These are phyloP conservation scores for Micrasema longulum DNA, from an alignment of 1,140 invertebrate species.

Conservation along the genomic window DNA sequence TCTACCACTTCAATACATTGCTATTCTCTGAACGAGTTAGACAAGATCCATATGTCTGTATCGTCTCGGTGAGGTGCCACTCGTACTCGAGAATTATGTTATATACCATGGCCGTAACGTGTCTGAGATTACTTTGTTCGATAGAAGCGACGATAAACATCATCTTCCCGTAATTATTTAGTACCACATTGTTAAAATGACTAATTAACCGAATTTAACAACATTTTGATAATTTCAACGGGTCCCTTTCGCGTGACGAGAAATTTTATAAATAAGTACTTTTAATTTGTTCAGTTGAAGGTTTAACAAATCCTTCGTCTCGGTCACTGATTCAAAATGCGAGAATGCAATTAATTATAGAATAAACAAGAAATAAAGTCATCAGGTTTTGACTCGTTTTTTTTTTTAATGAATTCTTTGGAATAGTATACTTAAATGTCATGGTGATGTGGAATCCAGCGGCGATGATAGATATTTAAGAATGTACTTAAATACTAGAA, in stretches of 20 bases:
- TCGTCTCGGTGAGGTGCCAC: not conserved
- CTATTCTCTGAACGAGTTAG: conserved; percentile 4
- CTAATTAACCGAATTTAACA: conserved; percentile 26
- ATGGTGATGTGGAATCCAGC: too few species aligned
- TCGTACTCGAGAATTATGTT: not conserved
- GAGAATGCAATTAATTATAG: not conserved
- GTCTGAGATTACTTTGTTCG: conserved; percentile 24
- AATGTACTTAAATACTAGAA: too few species aligned
- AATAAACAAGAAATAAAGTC: not conserved
- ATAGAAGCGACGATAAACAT: conserved; percentile 27
- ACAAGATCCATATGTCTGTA: not conserved
- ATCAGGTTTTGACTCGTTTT: too few species aligned
- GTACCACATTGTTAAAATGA: conserved; percentile 11
- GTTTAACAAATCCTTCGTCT: conserved; percentile 2
- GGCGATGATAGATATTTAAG: too few species aligned
- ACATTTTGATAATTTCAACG: conserved; percentile 36
- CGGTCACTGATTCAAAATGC: conserved; percentile 12
- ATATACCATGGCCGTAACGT: conserved; percentile 3
- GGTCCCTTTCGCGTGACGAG: conserved; percentile 22
- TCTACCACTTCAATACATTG: too few species aligned
- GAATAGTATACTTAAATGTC: too few species aligned
- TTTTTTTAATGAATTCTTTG: too few species aligned
- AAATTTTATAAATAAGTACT: not conserved
- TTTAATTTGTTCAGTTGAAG: conserved; percentile 23
- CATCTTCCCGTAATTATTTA: conserved; percentile 20